Evolutionary conservation across 2,888 invertebrate genomes (phyloP).

Genomic region (Acleris emargana): DNA sequence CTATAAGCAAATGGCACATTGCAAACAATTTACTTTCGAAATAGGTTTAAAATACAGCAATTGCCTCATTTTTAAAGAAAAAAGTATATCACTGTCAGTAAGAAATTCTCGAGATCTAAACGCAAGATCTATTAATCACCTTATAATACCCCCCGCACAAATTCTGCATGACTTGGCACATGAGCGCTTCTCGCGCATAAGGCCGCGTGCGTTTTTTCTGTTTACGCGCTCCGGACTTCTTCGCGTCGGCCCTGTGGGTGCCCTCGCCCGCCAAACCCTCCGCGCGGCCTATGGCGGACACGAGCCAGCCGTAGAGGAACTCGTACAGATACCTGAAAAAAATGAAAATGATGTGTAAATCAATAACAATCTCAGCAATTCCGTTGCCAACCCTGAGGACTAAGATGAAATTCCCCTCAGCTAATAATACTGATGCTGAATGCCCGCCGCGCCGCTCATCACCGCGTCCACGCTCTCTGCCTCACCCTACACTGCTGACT

Average conservation of each 20-base stretch:
- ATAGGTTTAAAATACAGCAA: too few species aligned
- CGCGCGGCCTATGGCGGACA: conserved; percentile 94
- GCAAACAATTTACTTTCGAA: too few species aligned
- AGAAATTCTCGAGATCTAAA: too few species aligned
- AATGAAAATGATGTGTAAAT: too few species aligned
- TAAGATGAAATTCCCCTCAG: too few species aligned
- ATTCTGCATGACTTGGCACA: conserved; percentile 95
- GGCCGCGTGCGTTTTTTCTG: conserved; percentile 89
- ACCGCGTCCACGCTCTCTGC: conserved; percentile 94
- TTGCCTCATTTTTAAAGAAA: too few species aligned
- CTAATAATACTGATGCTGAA: conserved; percentile 30
- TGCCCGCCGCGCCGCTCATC: conserved; percentile 57
- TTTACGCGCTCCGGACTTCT: conserved; percentile 70
- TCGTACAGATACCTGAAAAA: conserved; percentile 93
- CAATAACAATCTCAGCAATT: too few species aligned
- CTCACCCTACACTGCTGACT: conserved; percentile 67
- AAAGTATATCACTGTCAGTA: too few species aligned
- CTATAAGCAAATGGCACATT: too few species aligned
- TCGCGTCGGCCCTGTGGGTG: conserved; percentile 62
- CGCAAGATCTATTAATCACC: conserved; percentile 68
- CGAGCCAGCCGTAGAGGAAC: conserved; percentile 96
- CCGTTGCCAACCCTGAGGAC: too few species aligned
- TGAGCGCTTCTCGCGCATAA: conserved; percentile 92
- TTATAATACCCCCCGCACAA: conserved; percentile 98
- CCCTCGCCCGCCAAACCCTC: conserved; percentile 91